A percentile compares a stretch with the other conserved stretches of the same genome.
Evolutionary conservation across 2,797 vertebrate species (phyloP).

Genomic region (Ctenopoma kingsleyae): DNA sequence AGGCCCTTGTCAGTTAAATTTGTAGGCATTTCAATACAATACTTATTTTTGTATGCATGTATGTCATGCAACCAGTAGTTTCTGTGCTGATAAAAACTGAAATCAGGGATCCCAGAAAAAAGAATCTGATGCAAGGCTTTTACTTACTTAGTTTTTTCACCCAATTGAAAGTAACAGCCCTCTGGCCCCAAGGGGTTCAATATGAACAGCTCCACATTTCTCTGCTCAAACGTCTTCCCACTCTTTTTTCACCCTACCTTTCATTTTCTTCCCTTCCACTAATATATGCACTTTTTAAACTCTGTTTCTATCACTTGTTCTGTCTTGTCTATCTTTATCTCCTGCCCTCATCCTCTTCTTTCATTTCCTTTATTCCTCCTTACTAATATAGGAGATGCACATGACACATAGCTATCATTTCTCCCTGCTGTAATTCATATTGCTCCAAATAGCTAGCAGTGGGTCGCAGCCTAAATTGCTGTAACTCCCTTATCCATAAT

Average conservation of each 20-base stretch:
- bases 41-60: no score
- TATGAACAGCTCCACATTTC: background rate
- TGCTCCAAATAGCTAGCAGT: slow-evolving; percentile 47
- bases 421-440: slow-evolving; percentile 44
- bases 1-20: no score
- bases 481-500: slow-evolving; percentile 19
- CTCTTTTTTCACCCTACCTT: background rate
- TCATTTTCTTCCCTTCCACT: background rate
- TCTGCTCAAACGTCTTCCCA: background rate
- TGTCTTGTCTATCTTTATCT: slow-evolving; percentile 8
- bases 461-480: slow-evolving; percentile 44
- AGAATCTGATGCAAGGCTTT: background rate
- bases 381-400: background rate
- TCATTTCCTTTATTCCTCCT: slow-evolving; percentile 19
- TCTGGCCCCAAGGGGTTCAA: background rate
- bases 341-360: background rate
- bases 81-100: no score
- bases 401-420: slow-evolving; percentile 37
- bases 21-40: no score
- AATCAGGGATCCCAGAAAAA: background rate
- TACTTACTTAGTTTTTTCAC: background rate
- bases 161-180: background rate
- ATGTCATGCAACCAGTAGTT: no score
- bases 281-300: background rate
- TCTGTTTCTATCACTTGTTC: background rate